Evolutionary conservation across 1,140 invertebrate genomes (phyloP), one percentile per base, ranked within the genome.

Genomic region (Drosophila carrolli): DNA sequence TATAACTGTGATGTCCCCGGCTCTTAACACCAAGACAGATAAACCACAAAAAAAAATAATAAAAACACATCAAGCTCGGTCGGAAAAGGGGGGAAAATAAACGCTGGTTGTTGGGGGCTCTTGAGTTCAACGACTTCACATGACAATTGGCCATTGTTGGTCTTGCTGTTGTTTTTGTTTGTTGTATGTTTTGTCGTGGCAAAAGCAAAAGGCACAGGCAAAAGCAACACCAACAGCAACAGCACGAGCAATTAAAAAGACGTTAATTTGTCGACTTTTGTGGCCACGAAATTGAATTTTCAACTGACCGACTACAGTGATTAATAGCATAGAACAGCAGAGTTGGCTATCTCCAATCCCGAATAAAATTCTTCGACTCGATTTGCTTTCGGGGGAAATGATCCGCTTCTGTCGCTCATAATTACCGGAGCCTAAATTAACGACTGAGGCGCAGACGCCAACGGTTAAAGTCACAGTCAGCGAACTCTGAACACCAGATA

Each of bases 221-320:
- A 46, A 37, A 44, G 57, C 54, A 60, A n/a, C 23, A 43, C 29
- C 60, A 47, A 63, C 27, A 65, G 27, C 46, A 66, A 66, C 35
- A 58, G 60, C 59, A 74, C 53, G 53, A 74, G 53, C 75, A 86
- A 86, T 86, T 76, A 86, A 86, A 88, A 88, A 88, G 72, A 86
- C 83, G 79, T 86, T 86, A 86, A 86, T 86, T 86, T 86, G 83
- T 86, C 66, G 83, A 79, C 80, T 81, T 76, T 65, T 79, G 75
- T 71, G 59, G 59, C 70, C 62, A 75, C 62, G 47, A 75, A 81
- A 86, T 82, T 86, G 81, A 86, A 86, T 83, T 86, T 89, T 83
- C 70, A 75, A 68, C 83, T 66, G 78, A 78, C 78, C 74, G 76
- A 75, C 63, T 56, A 43, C 67, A 23, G 62, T 86, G 83, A 86